Percentiles rank a stretch among this genome's conserved stretches.
These are phyloP conservation scores for Mus musculus DNA, from an alignment of 2,113 vertebrate genomes.

Conservation along the genomic window DNA sequence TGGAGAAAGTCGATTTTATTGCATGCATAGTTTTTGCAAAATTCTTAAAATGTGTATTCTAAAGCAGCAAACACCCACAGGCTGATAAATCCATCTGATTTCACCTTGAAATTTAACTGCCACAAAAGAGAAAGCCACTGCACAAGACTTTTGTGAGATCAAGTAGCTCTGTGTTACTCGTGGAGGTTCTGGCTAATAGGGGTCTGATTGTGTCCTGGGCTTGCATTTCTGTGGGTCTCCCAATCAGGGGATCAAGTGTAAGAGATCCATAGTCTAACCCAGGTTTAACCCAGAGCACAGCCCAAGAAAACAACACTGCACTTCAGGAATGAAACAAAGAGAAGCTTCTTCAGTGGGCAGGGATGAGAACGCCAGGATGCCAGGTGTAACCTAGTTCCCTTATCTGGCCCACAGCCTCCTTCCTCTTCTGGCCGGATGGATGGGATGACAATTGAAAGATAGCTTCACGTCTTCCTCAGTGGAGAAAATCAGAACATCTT, in stretches of 20 bases:
- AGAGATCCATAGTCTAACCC: constrained; percentile 63
- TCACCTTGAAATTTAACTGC: constrained; percentile 47
- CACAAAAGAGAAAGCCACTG: constrained; percentile 53
- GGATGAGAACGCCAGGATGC: constrained; percentile 67
- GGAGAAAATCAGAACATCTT: constrained; percentile 50
- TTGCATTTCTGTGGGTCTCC: constrained; percentile 46
- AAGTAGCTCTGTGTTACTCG: constrained; percentile 68
- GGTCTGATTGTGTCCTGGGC: constrained; percentile 32
- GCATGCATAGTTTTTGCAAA: background rate
- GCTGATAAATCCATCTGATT: background rate
- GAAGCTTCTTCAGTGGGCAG: constrained; percentile 71
- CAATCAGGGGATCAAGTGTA: constrained; percentile 71
- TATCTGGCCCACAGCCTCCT: constrained; percentile 71
- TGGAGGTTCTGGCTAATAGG: constrained; percentile 48
- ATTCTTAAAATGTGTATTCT: background rate
- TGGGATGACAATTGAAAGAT: background rate
- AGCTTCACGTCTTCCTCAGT: constrained; percentile 63
- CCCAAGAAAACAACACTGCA: constrained; percentile 53
- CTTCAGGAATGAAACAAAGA: constrained; percentile 82
- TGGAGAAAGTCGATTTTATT: constrained; percentile 21
- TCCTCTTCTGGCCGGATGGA: constrained; percentile 61
- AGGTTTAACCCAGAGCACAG: constrained; percentile 65
- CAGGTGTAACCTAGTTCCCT: constrained; percentile 78
- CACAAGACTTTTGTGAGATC: constrained; percentile 69
- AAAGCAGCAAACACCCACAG: background rate